These are phyloP conservation scores for Polypedilum vanderplanki DNA, from an alignment of 1,140 invertebrate species.

Conservation along the genomic window DNA sequence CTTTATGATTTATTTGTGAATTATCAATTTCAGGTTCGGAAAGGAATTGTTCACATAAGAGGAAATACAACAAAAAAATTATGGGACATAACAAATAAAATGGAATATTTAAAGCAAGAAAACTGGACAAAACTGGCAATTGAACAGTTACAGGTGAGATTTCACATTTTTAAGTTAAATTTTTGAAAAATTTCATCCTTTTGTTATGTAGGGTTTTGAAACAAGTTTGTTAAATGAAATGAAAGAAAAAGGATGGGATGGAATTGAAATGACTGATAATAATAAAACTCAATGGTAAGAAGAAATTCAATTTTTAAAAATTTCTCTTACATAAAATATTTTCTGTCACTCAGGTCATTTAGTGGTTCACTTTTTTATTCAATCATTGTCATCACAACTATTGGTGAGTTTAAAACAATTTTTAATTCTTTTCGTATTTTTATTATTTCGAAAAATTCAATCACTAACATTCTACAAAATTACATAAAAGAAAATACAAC, in stretches of 20 bases:
- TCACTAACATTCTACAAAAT: conserved; percentile 6
- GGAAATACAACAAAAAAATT: conserved; percentile 68
- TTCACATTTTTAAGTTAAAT: conserved; percentile 15
- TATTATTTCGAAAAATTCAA: conserved; percentile 33
- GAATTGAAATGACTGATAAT: conserved; percentile 65
- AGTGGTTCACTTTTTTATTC: conserved; percentile 91
- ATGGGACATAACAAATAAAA: conserved; percentile 66
- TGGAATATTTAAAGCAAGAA: conserved; percentile 56
- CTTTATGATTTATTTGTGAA: background rate
- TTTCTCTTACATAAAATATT: no score
- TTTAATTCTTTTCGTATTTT: conserved; percentile 29
- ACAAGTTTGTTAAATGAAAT: conserved; percentile 72
- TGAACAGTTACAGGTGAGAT: conserved; percentile 51
- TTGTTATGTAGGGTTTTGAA: conserved; percentile 63
- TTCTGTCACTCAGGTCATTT: conserved; percentile 74
- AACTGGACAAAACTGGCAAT: conserved; percentile 63
- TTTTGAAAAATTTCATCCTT: conserved; percentile 29
- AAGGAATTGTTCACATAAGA: conserved; percentile 64
- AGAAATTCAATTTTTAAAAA: no score
- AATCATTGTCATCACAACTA: conserved; percentile 95
- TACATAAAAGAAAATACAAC: background rate
- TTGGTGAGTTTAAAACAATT: conserved; percentile 77
- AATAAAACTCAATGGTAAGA: no score
- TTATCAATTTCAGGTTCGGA: conserved; percentile 58
- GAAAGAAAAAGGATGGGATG: conserved; percentile 87